Base-by-base conservation (phyloP, 2,888 invertebrate species). In the Cerastis rubricosa region DNA sequence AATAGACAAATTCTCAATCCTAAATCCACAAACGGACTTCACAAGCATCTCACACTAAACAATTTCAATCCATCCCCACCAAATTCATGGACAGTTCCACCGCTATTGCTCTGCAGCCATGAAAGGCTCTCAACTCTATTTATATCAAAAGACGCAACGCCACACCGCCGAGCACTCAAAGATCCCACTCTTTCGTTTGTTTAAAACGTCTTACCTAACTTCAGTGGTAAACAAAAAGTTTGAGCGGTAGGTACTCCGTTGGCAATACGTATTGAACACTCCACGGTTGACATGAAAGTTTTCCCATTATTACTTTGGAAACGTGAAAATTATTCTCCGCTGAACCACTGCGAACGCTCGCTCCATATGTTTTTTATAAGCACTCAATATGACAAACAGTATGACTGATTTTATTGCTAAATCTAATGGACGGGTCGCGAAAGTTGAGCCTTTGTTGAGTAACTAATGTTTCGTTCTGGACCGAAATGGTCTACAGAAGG, bases 271-370 rank as follows among this genome's bases (percentile, higher is more conserved):
- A 91, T 90, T 89, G 91, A 92, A 90, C 91, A 89, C 83, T 87
- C 85, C 81, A 81, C 86, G 90, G 87, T 89, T 93, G 92, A 91
- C 92, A 92, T 88, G 80, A 79, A 94, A 94, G 90, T 94, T 94
- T 94, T 94, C 93, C 94, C 93, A 94, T 95, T 94, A 93, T 90
- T 94, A 94, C 88, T 94, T 94, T 70, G 83, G 85, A 88, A 87
- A 92, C 92, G 92, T 93, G 92, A 87, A 93, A 93, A 94, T 93
- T 93, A 92, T 93, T 92, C 90, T 89, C 88, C 88, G 88, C 90
- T 85, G 88, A 84, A 86, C 64, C 80, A 79, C 81, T 85, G 83
- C n/a, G 68, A 78, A 67, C 54, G 74, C 67, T 85, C 80, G 83
- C 83, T 78, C 78, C 86, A 81, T 88, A 88, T 85, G 90, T 80